Conservation (phyloP, 2,797 vertebrate species). For the Coreius guichenoti region DNA sequence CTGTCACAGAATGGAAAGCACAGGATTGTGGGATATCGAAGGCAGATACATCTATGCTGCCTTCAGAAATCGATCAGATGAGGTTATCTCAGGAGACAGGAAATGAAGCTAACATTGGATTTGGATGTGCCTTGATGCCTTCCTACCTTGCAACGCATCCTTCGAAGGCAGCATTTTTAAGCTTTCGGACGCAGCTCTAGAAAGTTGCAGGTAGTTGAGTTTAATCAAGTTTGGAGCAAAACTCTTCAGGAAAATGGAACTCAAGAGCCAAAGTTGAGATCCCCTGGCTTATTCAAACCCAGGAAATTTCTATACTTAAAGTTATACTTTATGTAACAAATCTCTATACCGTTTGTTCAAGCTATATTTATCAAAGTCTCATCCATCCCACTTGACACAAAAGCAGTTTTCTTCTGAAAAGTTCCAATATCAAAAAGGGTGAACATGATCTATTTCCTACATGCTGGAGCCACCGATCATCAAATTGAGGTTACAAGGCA, state of each 20-base stretch:
- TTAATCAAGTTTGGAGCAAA: background rate
- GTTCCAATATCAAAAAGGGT: conserved; percentile 1
- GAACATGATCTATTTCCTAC: conserved; percentile 3
- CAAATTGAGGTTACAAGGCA: conserved; percentile 29
- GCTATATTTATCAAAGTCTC: background rate
- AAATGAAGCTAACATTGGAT: background rate
- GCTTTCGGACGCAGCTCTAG: background rate
- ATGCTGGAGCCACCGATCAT: conserved; percentile 22
- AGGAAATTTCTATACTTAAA: background rate
- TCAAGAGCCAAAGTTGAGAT: background rate
- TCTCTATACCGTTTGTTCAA: conserved; percentile 8
- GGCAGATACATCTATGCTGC: background rate
- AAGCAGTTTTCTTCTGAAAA: background rate
- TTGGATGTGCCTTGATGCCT: background rate
- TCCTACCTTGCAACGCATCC: background rate
- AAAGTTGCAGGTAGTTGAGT: background rate
- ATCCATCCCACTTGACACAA: background rate
- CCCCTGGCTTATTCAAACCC: background rate
- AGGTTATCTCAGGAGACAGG: too few relatives aligned
- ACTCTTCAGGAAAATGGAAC: background rate
- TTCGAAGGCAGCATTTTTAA: background rate
- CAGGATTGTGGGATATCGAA: background rate
- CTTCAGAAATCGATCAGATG: background rate
- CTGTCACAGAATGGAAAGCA: background rate
- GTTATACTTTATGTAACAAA: conserved; percentile 6